Conservation (phyloP, 2,888 invertebrate species). For the Agrilus cyanescens region DNA sequence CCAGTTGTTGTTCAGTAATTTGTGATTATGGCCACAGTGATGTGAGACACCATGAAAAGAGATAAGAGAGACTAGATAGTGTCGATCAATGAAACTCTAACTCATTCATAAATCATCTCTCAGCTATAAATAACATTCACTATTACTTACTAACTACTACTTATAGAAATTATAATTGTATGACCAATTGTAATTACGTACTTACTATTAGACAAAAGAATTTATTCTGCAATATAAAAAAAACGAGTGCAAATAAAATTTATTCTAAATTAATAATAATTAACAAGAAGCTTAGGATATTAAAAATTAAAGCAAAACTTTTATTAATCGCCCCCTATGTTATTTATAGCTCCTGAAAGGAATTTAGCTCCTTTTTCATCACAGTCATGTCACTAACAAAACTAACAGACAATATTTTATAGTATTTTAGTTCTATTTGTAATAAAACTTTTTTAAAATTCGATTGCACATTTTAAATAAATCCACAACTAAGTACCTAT, state of each 20-base stretch:
- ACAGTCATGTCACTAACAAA: too few species aligned
- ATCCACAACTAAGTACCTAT: not conserved
- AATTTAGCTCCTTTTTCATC: too few species aligned
- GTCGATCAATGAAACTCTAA: not conserved
- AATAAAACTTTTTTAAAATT: not conserved
- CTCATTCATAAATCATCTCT: conserved; percentile 7
- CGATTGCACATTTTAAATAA: not conserved
- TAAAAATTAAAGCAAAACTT: too few species aligned
- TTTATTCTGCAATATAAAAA: too few species aligned
- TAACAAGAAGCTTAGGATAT: too few species aligned
- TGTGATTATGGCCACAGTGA: conserved; percentile 27
- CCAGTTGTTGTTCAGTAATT: conserved; percentile 20
- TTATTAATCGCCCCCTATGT: too few species aligned
- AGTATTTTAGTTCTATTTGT: too few species aligned
- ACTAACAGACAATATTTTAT: not conserved
- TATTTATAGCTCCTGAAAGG: too few species aligned
- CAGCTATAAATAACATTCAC: conserved; percentile 2
- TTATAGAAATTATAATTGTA: conserved; percentile 3
- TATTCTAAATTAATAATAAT: too few species aligned
- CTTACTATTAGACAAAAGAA: too few species aligned
- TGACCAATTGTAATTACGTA: conserved; percentile 2
- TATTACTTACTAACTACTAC: conserved; percentile 1
- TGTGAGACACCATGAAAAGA: conserved; percentile 16
- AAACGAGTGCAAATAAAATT: too few species aligned
- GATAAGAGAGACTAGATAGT: conserved; percentile 21